These are phyloP conservation scores for Pan troglodytes DNA, from an alignment of 2,113 vertebrate species.

Conservation along the genomic window NHGRI_mPanTro3-v2.1_pri NC_072403.2:155247001-155247500, in stretches of 20 bases:
- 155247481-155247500: background rate
- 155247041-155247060: background rate
- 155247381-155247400: background rate
- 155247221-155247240: background rate
- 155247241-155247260: background rate
- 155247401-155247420: background rate
- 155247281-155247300: background rate
- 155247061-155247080: background rate
- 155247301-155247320: background rate
- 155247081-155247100: background rate
- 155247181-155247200: conserved; percentile 33
- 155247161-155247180: conserved; percentile 26
- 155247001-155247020: conserved; percentile 31
- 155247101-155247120: conserved; percentile 44
- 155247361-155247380: background rate
- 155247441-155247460: background rate
- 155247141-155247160: conserved; percentile 9
- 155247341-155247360: conserved; percentile 18
- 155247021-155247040: conserved; percentile 36
- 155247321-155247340: background rate
- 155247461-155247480: background rate
- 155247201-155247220: background rate
- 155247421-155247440: background rate
- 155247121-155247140: conserved; percentile 57
- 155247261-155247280: conserved; percentile 16